A percentile compares a stretch with the other conserved stretches of the same genome.
Conservation (phyloP, 2,888 invertebrate genomes). For the Ophion obscuratus region DNA sequence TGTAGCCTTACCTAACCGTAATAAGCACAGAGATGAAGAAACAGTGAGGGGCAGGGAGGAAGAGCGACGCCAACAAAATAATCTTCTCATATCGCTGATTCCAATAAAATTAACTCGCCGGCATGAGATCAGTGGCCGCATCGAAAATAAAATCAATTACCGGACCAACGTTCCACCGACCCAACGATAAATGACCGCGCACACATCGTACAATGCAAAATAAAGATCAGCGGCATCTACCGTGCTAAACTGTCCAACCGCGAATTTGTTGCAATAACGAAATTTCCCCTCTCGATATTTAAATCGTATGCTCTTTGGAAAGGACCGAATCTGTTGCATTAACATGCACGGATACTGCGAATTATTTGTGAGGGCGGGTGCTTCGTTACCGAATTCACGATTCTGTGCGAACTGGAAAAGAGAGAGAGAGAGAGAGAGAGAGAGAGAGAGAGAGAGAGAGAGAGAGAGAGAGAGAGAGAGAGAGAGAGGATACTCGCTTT, state of each 20-base stretch:
- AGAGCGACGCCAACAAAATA: background rate
- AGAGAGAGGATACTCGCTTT: slow-evolving; percentile 55
- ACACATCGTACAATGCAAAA: background rate
- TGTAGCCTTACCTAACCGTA: too few species aligned
- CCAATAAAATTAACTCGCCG: background rate
- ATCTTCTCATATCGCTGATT: too few species aligned
- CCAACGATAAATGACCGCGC: slow-evolving; percentile 38
- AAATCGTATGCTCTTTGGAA: slow-evolving; percentile 27
- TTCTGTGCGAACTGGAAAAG: slow-evolving; percentile 18
- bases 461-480: slow-evolving; percentile 25
- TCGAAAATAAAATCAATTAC: slow-evolving; percentile 29
- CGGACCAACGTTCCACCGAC: slow-evolving; percentile 27
- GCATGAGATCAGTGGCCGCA: background rate
- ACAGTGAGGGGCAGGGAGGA: too few species aligned
- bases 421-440: slow-evolving; percentile 27
- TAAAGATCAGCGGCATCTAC: slow-evolving; percentile 5
- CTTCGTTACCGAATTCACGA: slow-evolving; percentile 36
- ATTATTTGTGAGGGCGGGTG: slow-evolving; percentile 25
- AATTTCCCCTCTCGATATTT: slow-evolving; percentile 24
- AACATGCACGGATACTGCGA: background rate
- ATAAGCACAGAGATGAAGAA: too few species aligned
- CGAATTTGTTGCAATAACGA: slow-evolving; percentile 30
- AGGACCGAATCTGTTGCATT: slow-evolving; percentile 37
- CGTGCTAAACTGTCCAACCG: slow-evolving; percentile 44
- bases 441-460: slow-evolving; percentile 27